A percentile compares a stretch with the other conserved stretches of the same genome.
Evolutionary conservation across 2,888 invertebrate genomes (phyloP).

Genomic region (Lymantria monacha): DNA sequence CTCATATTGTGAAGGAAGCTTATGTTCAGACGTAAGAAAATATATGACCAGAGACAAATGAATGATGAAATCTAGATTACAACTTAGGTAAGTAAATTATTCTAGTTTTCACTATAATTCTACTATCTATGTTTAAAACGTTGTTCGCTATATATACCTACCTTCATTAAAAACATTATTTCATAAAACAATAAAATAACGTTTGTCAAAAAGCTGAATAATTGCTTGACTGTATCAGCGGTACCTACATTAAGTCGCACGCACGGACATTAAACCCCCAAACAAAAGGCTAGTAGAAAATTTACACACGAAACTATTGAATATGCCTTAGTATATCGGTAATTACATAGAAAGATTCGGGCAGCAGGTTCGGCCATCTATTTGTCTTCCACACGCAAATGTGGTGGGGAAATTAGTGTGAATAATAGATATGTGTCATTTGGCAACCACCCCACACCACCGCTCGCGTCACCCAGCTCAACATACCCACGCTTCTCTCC

Average conservation of each 20-base stretch:
- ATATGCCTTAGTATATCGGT: slow-evolving; percentile 48
- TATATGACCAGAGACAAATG: no score
- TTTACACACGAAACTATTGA: slow-evolving; percentile 48
- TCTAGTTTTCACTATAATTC: no score
- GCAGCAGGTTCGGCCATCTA: slow-evolving; percentile 62
- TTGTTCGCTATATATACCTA: no score
- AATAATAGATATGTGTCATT: slow-evolving; percentile 82
- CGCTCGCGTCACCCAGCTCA: slow-evolving; percentile 45
- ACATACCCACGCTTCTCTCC: slow-evolving; percentile 37
- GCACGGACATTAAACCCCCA: slow-evolving; percentile 4
- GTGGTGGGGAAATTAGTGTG: slow-evolving; percentile 74
- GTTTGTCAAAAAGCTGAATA: slow-evolving; percentile 1
- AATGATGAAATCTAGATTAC: no score
- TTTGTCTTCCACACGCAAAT: slow-evolving; percentile 81
- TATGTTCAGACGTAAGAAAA: no score
- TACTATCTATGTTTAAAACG: no score
- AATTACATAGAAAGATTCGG: slow-evolving; percentile 71
- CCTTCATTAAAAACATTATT: no score
- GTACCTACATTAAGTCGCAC: not conserved
- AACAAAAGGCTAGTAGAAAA: slow-evolving; percentile 15
- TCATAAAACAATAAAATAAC: not conserved
- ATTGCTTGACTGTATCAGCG: not conserved
- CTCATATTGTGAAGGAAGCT: no score
- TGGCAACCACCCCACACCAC: slow-evolving; percentile 69
- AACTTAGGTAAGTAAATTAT: no score